These are phyloP conservation scores for Anolis sagrei DNA, from an alignment of 2,113 vertebrate genomes.

Conservation along the genomic window DNA sequence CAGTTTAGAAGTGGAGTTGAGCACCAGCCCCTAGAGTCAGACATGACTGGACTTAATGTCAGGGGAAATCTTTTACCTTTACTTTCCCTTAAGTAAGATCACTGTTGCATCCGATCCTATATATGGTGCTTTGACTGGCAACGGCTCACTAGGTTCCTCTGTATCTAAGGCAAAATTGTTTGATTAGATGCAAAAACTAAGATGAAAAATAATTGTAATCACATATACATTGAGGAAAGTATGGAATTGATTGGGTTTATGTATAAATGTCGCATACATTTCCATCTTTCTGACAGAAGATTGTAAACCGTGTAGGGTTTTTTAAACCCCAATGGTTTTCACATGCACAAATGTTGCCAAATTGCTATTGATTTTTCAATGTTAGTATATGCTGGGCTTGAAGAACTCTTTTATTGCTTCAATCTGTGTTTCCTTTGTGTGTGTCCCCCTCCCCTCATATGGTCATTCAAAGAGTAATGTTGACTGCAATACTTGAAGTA, in stretches of 20 bases:
- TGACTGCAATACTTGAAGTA: neutral
- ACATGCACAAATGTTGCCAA: neutral
- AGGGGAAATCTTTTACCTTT: too few species aligned
- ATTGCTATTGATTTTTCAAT: neutral
- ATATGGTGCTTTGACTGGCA: too few species aligned
- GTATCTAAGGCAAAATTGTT: conserved; percentile 46
- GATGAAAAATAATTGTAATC: neutral
- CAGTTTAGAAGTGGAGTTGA: too few species aligned
- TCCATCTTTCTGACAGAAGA: neutral
- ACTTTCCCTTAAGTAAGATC: neutral
- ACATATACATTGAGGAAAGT: neutral
- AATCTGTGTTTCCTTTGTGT: neutral
- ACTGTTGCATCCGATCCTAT: neutral
- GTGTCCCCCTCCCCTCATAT: too few species aligned
- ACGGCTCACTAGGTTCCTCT: conserved; percentile 10
- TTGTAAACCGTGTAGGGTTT: neutral
- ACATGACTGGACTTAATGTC: too few species aligned
- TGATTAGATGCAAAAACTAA: neutral
- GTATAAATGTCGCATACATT: neutral
- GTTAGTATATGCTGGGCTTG: neutral
- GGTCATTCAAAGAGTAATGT: neutral
- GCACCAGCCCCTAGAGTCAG: too few species aligned
- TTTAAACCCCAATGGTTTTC: neutral
- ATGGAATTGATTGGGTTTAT: neutral
- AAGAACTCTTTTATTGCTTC: neutral